A percentile compares a stretch with the other conserved stretches of the same genome.
These are phyloP conservation scores for Lutjanus campechanus DNA, from an alignment of 2,797 vertebrate genomes.

Conservation along the genomic window DNA sequence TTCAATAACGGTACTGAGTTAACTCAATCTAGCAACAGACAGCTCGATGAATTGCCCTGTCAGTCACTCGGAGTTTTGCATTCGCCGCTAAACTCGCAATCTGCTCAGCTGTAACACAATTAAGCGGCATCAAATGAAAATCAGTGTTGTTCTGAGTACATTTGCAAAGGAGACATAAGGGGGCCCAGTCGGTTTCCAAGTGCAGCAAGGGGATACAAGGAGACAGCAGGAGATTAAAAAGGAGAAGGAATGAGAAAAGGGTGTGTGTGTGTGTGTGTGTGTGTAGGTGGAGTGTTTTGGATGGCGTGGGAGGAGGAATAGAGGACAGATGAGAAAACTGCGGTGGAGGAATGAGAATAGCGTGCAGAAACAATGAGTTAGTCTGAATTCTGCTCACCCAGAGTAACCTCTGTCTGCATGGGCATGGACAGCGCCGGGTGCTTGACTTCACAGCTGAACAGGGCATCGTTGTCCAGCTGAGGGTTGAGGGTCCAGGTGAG, in stretches of 20 bases:
- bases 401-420: conserved; percentile 96
- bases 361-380: conserved; percentile 16
- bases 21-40: conserved; percentile 86
- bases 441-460: conserved; percentile 99
- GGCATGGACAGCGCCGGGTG: conserved; percentile 97
- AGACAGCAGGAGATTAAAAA: conserved; percentile 49
- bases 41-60: conserved; percentile 86
- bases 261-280: background rate
- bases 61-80: conserved; percentile 81
- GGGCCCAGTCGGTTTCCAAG: conserved; percentile 44
- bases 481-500: conserved; percentile 99
- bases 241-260: conserved; percentile 27
- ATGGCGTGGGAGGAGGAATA: background rate
- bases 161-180: conserved; percentile 76
- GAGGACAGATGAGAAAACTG: conserved; percentile 21
- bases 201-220: conserved; percentile 35
- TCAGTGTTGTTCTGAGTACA: conserved; percentile 80
- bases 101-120: conserved; percentile 84
- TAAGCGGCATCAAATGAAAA: conserved; percentile 84
- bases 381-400: conserved; percentile 86
- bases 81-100: conserved; percentile 80
- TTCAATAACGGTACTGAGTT: conserved; percentile 84
- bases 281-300: background rate
- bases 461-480: conserved; percentile 96
- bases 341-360: conserved; percentile 1